Evolutionary conservation across 2,113 vertebrate genomes (phyloP).

Genomic region (Peucedramus taeniatus): DNA sequence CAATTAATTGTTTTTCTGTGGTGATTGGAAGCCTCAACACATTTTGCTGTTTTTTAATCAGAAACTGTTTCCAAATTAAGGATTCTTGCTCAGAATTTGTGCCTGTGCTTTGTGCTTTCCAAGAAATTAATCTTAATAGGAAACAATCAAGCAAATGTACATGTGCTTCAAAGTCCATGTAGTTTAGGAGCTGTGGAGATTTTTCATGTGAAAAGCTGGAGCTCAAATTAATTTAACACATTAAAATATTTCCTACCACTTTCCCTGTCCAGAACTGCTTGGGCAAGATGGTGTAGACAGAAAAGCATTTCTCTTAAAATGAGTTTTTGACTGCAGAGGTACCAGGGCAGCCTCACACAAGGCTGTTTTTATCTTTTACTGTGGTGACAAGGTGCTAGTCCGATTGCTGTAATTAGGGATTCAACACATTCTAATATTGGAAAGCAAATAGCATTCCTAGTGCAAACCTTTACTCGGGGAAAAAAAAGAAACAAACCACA

Average conservation of each 20-base stretch:
- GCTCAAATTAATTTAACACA: not conserved
- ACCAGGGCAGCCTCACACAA: not conserved
- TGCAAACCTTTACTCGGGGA: not conserved
- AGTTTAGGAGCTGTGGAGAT: not conserved
- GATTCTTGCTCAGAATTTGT: not conserved
- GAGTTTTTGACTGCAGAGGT: not conserved
- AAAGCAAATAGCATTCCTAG: not conserved
- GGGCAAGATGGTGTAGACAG: not conserved
- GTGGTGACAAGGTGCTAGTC: not conserved
- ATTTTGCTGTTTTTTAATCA: constrained; percentile 15
- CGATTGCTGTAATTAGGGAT: not conserved
- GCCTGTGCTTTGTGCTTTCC: not conserved
- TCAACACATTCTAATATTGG: constrained; percentile 1
- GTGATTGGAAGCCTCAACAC: not conserved
- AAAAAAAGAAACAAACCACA: not conserved
- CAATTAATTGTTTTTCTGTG: constrained; percentile 50
- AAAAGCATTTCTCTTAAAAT: not conserved
- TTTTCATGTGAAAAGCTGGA: not conserved
- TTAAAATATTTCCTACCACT: not conserved
- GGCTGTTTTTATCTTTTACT: not conserved
- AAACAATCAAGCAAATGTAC: not conserved
- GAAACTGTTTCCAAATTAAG: constrained; percentile 17
- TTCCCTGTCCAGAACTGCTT: not conserved
- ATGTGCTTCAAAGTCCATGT: not conserved
- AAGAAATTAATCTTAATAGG: not conserved